phyloP scores from a whole-genome alignment of 2,797 vertebrate species.

The Martes flavigula region DNA sequence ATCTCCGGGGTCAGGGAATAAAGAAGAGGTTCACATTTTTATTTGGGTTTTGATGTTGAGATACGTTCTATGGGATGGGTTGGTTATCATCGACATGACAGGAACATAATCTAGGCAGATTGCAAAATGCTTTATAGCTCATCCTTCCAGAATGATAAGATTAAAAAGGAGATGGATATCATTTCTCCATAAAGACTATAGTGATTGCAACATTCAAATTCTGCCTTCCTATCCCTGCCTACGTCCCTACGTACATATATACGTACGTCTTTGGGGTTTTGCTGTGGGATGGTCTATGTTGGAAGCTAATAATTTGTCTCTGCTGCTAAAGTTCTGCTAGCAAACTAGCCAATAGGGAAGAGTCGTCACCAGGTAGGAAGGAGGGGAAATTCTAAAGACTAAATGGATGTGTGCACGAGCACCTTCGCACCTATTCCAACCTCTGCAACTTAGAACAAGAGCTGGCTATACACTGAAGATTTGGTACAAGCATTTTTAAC shows the following conservation, averaged over 20 bases:
- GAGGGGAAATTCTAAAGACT: background rate
- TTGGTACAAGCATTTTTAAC: background rate
- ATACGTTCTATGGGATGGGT: background rate
- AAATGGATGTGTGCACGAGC: background rate
- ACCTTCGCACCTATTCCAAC: background rate
- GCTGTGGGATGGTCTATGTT: background rate
- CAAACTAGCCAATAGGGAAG: background rate
- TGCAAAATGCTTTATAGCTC: constrained; percentile 8
- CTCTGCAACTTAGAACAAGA: background rate
- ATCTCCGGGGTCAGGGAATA: background rate
- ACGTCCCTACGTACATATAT: background rate
- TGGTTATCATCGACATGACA: background rate
- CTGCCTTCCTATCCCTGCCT: background rate
- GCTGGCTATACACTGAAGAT: background rate
- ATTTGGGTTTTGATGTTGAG: constrained; percentile 33
- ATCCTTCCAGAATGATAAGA: constrained; percentile 52
- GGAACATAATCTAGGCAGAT: constrained; percentile 36
- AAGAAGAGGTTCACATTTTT: constrained; percentile 34
- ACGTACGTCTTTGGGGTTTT: background rate
- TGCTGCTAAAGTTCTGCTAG: background rate
- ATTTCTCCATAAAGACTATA: background rate
- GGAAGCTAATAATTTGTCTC: background rate
- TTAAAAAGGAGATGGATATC: background rate
- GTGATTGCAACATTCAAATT: background rate
- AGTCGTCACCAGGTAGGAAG: background rate